phyloP scores from a whole-genome alignment of 92 coral and sea anemone species.

The Heteractis magnifica region DNA sequence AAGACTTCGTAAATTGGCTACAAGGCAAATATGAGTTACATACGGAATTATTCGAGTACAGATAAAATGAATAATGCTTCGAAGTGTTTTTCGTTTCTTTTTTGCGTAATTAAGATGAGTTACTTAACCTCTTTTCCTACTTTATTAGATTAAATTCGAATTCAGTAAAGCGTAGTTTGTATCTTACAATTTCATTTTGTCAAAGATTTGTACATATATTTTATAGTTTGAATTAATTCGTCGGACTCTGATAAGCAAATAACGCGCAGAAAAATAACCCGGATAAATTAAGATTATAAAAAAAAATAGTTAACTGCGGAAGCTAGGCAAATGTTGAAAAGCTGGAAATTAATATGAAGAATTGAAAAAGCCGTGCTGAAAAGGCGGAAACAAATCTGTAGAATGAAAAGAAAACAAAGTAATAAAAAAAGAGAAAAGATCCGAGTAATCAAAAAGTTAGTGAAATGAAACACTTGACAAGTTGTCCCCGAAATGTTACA shows the following conservation, averaged over 20 bases:
- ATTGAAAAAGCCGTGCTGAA: neutral
- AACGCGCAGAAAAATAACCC: neutral
- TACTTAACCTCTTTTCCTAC: too few species aligned
- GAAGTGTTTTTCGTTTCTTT: too few species aligned
- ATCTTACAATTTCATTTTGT: too few species aligned
- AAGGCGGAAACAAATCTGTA: neutral
- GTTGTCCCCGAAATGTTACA: neutral
- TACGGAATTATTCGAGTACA: too few species aligned
- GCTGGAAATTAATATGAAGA: neutral
- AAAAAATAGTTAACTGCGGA: neutral
- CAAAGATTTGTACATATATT: too few species aligned
- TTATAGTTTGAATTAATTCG: neutral
- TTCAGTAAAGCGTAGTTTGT: too few species aligned
- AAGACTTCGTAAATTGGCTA: too few species aligned
- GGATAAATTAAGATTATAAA: constrained; percentile 2
- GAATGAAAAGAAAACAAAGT: neutral
- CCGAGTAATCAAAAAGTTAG: neutral
- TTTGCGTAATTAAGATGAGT: too few species aligned
- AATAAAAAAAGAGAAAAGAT: neutral
- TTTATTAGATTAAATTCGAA: too few species aligned
- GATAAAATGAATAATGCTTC: too few species aligned
- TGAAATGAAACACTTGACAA: neutral
- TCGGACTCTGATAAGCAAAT: neutral
- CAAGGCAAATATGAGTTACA: too few species aligned
- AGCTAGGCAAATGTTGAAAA: neutral